A percentile compares a stretch with the other conserved stretches of the same genome.
Conservation (phyloP, 1,140 invertebrate genomes). For the Tetraneura akinire region DNA sequence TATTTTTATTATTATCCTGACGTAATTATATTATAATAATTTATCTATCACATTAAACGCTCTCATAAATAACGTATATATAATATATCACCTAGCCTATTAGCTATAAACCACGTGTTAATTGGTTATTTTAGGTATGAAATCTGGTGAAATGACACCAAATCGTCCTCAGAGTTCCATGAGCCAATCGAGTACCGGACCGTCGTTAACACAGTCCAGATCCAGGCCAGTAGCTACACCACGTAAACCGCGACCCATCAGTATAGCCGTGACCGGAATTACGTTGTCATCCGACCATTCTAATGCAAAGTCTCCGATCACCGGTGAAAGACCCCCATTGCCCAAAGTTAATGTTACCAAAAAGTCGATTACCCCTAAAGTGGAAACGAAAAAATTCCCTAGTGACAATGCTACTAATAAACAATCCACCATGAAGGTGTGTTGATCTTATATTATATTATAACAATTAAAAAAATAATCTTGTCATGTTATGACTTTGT, state of each 20-base stretch:
- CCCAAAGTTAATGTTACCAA: constrained; percentile 54
- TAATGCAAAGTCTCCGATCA: constrained; percentile 30
- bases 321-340: constrained; percentile 52
- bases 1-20: no score
- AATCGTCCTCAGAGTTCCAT: constrained; percentile 76
- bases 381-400: constrained; percentile 37
- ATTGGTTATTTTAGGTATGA: constrained; percentile 60
- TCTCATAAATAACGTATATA: not conserved
- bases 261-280: constrained; percentile 82
- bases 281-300: constrained; percentile 58
- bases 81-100: no score
- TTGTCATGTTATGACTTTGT: no score
- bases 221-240: constrained; percentile 62
- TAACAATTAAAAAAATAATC: not conserved
- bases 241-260: constrained; percentile 74
- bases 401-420: not conserved
- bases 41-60: not conserved
- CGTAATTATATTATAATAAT: no score
- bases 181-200: constrained; percentile 63
- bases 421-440: not conserved
- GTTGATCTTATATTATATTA: no score
- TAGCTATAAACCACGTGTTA: no score
- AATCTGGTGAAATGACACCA: constrained; percentile 69
- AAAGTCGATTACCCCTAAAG: constrained; percentile 50
- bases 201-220: constrained; percentile 55